Evolutionary conservation across 2,113 vertebrate species (phyloP).

Genomic region (Euleptes europaea): DNA sequence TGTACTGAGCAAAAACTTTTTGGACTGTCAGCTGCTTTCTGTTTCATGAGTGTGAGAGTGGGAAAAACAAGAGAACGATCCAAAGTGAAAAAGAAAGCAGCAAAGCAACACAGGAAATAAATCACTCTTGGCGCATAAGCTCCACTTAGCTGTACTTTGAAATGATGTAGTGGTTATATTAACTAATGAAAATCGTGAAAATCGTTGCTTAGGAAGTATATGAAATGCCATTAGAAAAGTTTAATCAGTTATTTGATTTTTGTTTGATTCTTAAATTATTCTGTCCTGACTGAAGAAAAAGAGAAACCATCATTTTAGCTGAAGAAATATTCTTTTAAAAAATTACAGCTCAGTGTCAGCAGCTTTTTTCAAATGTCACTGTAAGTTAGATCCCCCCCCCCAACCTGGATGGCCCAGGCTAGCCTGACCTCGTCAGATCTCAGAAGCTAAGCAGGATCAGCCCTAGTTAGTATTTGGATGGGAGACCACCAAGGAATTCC

Average conservation of each 20-base stretch:
- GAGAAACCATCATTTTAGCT: neutral
- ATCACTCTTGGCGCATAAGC: neutral
- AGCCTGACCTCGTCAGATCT: no score
- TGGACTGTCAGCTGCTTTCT: neutral
- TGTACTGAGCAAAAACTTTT: neutral
- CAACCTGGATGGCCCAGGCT: no score
- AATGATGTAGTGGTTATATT: no score
- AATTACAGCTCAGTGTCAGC: neutral
- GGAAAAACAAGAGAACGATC: neutral
- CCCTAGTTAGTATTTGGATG: no score
- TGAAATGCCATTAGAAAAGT: neutral
- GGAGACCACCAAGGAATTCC: no score
- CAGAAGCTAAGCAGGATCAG: no score
- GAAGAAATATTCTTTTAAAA: neutral
- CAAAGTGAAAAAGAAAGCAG: neutral
- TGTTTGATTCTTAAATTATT: neutral
- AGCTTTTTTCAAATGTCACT: no score
- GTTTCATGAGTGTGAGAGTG: neutral
- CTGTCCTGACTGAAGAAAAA: neutral
- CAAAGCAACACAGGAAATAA: neutral
- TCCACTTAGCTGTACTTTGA: no score
- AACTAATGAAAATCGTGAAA: neutral
- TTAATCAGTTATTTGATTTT: neutral
- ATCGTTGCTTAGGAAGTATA: neutral
- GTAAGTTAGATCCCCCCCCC: no score